A percentile compares a stretch with the other conserved stretches of the same genome.
Conservation (phyloP, 1,140 invertebrate genomes). For the Meteorus sp. region DNA sequence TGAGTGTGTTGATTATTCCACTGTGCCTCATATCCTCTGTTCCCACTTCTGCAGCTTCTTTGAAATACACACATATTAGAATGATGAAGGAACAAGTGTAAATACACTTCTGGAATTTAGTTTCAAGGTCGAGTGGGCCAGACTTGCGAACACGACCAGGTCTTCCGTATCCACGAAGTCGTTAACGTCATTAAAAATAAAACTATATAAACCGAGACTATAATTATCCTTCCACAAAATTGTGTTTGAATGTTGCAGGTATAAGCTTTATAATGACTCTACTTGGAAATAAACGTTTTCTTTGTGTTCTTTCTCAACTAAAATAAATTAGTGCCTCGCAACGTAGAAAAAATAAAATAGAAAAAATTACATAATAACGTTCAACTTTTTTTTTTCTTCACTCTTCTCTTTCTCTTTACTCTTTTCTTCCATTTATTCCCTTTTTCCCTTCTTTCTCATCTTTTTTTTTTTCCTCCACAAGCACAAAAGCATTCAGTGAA, state of each 20-base stretch:
- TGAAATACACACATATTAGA: background rate
- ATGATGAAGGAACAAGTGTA: background rate
- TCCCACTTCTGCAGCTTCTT: too few relatives aligned
- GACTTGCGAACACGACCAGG: background rate
- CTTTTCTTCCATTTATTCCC: too few relatives aligned
- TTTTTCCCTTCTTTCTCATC: too few relatives aligned
- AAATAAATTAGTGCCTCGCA: background rate
- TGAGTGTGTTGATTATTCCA: too few relatives aligned
- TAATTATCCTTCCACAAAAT: conserved; percentile 19
- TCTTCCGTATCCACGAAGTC: conserved; percentile 23
- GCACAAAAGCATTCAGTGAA: too few relatives aligned
- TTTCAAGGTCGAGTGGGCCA: conserved; percentile 11
- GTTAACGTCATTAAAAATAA: conserved; percentile 24
- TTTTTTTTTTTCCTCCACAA: too few relatives aligned
- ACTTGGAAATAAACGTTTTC: background rate
- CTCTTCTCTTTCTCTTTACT: background rate
- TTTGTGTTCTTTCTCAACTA: background rate
- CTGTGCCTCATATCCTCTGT: too few relatives aligned
- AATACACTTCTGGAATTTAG: background rate
- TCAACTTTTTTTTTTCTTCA: conserved; percentile 1
- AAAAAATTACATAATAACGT: background rate
- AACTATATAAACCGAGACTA: conserved; percentile 13
- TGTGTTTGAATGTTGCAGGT: conserved; percentile 8
- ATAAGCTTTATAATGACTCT: background rate
- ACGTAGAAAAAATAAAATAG: background rate